Evolutionary conservation across 2,797 vertebrate species (phyloP), one percentile per base, ranked within the genome.

Genomic region (Eurystomus glaucurus): DNA sequence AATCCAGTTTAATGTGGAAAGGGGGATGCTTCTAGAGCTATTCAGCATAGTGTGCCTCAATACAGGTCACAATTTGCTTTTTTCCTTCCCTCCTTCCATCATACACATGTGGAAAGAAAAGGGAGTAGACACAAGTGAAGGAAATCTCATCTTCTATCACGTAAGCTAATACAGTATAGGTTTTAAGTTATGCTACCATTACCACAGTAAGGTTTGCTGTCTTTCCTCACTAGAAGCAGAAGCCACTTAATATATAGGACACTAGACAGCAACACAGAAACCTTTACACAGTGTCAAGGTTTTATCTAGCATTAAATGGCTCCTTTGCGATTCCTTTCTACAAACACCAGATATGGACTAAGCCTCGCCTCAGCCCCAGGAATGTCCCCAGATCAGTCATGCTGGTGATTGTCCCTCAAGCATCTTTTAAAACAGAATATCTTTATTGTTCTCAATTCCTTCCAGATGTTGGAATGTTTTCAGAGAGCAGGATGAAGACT

Each of bases 281-380:
- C 6, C 25, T 65, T 65, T 31, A 48, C 28, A 33, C 5, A n/a
- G 9, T 20, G 4, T 21, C 17, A 41, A 84, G 11, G 6, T 62
- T 88, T 82, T 25, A 28, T 7, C 28, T 9, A 61, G 8, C 11
- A 37, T 84, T 82, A 55, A 48, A 35, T 17, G 4, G 2, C 4
- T 91, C 10, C 8, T 88, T 57, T 71, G 16, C 33, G 35, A 46
- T 71, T 68, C 22, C 37, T 75, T 76, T 52, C 43, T 57, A 18
- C 35, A 76, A 78, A 84, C 5, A 61, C 3, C 35, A 72, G n/a
- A 26, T 22, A 26, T 1, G 2, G 50, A 55, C 8, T 37, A 12
- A 51, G 14, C 15, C 43, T 57, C 6, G 4, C 20, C 25, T 83
- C 21, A 25, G 22, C 29, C 18, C 11, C 0, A 0, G 43, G 33